phyloP scores from a whole-genome alignment of 2,888 invertebrate species.

The Anaspis maculata region DNA sequence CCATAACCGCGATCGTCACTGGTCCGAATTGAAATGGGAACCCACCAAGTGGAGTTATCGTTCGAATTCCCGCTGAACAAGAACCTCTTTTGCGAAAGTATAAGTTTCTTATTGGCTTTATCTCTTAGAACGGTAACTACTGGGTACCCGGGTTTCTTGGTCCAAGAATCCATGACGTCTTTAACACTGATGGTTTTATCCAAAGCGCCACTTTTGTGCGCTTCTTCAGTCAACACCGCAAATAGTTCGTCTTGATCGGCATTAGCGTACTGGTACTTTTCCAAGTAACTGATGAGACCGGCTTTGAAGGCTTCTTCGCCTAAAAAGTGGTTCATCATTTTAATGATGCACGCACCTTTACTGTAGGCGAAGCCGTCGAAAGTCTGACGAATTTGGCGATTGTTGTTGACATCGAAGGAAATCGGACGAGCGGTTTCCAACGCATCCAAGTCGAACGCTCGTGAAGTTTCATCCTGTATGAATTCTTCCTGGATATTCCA shows the following conservation, averaged over 20 bases:
- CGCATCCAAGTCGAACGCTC: conserved; percentile 53
- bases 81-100: conserved; percentile 40
- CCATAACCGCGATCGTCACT: conserved; percentile 30
- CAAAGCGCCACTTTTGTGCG: conserved; percentile 36
- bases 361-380: conserved; percentile 67
- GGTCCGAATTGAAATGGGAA: conserved; percentile 45
- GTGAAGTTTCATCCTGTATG: conserved; percentile 45
- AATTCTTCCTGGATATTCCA: conserved; percentile 54
- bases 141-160: conserved; percentile 59
- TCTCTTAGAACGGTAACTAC: conserved; percentile 49
- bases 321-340: conserved; percentile 64
- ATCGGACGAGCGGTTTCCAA: conserved; percentile 58
- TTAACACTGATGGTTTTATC: conserved; percentile 44
- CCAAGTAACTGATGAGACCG: conserved; percentile 47
- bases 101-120: conserved; percentile 34
- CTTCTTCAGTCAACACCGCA: conserved; percentile 53
- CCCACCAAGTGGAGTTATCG: conserved; percentile 41
- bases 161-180: conserved; percentile 62
- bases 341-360: conserved; percentile 62
- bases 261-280: conserved; percentile 48
- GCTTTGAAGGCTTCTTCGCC: conserved; percentile 52
- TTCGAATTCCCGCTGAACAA: conserved; percentile 22
- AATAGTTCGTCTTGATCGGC: conserved; percentile 64
- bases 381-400: conserved; percentile 55
- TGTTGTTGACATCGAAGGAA: conserved; percentile 52